Percentiles rank a stretch among this genome's conserved stretches.
phyloP scores from a whole-genome alignment of 2,113 vertebrate genomes.

The Tapirus terrestris region DNA sequence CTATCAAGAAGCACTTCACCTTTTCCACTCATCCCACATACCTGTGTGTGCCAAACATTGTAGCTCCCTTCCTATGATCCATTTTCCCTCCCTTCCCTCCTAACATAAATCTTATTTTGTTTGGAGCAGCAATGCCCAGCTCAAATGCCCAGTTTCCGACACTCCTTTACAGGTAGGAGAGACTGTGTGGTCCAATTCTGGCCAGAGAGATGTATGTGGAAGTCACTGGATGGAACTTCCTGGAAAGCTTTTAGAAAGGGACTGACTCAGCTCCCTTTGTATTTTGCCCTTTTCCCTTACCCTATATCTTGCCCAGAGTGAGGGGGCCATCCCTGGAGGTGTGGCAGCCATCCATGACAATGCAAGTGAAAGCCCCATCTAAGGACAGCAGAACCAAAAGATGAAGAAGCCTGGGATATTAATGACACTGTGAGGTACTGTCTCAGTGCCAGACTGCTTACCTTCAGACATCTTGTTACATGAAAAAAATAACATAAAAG shows the following conservation, averaged over 20 bases:
- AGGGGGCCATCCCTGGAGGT: neutral
- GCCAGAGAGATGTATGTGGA: neutral
- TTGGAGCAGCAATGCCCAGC: neutral
- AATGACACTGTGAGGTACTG: neutral
- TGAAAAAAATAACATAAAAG: neutral
- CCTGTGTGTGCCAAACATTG: neutral
- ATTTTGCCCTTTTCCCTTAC: neutral
- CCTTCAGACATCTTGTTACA: neutral
- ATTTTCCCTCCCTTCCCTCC: neutral
- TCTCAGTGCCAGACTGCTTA: neutral
- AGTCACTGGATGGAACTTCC: neutral
- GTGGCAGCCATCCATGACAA: neutral
- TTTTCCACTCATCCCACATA: neutral
- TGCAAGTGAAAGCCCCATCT: neutral
- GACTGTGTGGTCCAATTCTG: neutral
- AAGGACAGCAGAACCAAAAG: neutral
- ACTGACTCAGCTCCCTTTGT: neutral
- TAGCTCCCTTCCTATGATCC: neutral
- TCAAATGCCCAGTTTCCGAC: neutral
- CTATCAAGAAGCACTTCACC: neutral
- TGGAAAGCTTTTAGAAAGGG: neutral
- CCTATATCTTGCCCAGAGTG: neutral
- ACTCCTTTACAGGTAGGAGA: neutral
- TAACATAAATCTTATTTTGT: slow-evolving; percentile 16
- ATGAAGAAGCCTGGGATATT: neutral